phyloP scores from a whole-genome alignment of 2,113 vertebrate genomes.

The Hemibates koningsi region DNA sequence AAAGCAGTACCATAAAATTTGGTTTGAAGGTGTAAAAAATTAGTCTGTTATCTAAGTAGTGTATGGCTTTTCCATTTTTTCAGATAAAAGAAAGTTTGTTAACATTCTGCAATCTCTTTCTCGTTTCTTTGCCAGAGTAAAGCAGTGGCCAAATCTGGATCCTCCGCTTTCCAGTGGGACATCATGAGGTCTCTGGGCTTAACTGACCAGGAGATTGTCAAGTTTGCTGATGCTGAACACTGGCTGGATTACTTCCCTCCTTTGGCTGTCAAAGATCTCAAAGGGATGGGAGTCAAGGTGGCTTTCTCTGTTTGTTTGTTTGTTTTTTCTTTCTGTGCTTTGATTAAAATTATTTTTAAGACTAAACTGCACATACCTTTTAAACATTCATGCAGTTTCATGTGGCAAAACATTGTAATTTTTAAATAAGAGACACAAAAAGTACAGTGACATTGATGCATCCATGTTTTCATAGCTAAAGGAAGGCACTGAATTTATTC shows the following conservation, averaged over 20 bases:
- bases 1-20: not conserved
- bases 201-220: constrained; percentile 79
- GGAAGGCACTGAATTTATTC: not conserved
- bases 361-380: not conserved
- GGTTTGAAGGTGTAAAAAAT: not conserved
- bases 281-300: constrained; percentile 93
- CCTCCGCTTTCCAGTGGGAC: constrained; percentile 88
- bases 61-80: not conserved
- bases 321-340: not conserved
- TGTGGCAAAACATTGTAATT: not conserved
- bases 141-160: constrained; percentile 85
- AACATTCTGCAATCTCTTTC: not conserved
- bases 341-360: not conserved
- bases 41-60: not conserved
- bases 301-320: not conserved
- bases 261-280: constrained; percentile 86
- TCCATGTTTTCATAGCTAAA: not conserved
- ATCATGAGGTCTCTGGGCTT: constrained; percentile 95
- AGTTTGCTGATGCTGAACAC: constrained; percentile 88
- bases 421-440: not conserved
- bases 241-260: constrained; percentile 97
- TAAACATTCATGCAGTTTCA: not conserved
- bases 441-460: not conserved
- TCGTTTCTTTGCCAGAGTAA: constrained; percentile 81
- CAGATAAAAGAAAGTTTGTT: not conserved